A percentile compares a stretch with the other conserved stretches of the same genome.
Conservation (phyloP, 1,140 invertebrate species). For the Euglossa dilemma region DNA sequence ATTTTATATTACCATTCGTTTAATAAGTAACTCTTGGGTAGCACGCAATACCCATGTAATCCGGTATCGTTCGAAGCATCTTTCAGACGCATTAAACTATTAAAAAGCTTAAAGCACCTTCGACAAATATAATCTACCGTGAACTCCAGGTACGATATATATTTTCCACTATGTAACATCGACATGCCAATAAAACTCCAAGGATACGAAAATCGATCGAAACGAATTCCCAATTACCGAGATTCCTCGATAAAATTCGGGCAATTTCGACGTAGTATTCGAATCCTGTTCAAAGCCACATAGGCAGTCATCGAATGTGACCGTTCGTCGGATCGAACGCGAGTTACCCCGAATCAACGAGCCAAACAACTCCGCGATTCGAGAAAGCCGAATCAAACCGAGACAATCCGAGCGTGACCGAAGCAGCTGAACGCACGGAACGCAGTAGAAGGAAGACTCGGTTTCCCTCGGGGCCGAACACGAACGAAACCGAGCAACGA, state of each 20-base stretch:
- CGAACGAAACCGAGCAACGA: conserved; percentile 48
- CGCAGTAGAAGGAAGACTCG: conserved; percentile 1
- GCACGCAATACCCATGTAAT: background rate
- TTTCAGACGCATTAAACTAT: background rate
- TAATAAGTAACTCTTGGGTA: conserved; percentile 1
- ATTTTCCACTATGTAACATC: background rate
- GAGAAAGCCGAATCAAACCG: conserved; percentile 3
- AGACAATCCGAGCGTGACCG: background rate
- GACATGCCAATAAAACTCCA: background rate
- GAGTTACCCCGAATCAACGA: conserved; percentile 8
- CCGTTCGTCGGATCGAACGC: conserved; percentile 29
- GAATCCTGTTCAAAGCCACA: background rate
- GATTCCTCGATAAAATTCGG: background rate
- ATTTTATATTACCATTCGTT: conserved; percentile 3
- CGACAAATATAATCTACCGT: background rate
- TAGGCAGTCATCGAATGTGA: background rate
- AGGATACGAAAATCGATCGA: background rate
- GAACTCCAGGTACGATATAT: background rate
- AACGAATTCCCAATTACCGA: background rate
- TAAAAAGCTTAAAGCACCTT: background rate
- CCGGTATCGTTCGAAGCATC: background rate
- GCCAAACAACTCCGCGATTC: conserved; percentile 13
- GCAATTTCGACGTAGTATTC: background rate
- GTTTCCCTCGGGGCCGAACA: conserved; percentile 30
- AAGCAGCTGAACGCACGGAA: conserved; percentile 8